A percentile compares a stretch with the other conserved stretches of the same genome.
Conservation (phyloP, 1,140 invertebrate genomes). For the Drosophila chauvacae region DNA sequence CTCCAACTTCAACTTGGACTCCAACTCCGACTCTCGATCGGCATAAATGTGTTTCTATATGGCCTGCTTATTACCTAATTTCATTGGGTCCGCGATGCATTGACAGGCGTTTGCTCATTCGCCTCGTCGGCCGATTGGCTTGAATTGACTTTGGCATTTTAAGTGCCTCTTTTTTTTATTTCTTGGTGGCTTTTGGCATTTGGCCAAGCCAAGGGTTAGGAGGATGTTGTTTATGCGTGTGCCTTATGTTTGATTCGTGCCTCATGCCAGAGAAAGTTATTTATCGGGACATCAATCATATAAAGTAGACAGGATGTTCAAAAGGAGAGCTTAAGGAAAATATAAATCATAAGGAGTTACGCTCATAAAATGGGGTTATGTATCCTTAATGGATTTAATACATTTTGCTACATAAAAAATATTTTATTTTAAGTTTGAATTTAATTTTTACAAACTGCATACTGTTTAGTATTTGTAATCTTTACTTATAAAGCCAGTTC, state of each 20-base stretch:
- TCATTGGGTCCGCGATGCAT: slow-evolving; percentile 56
- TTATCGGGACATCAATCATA: slow-evolving; percentile 33
- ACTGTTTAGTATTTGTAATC: neutral
- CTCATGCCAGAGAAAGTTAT: slow-evolving; percentile 31
- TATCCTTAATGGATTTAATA: neutral
- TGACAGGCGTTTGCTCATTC: slow-evolving; percentile 49
- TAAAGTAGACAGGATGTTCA: slow-evolving; percentile 20
- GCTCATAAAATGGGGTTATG: neutral
- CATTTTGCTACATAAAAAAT: neutral
- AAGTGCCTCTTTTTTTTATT: slow-evolving; percentile 49
- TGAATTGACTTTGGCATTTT: slow-evolving; percentile 71
- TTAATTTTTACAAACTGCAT: no score
- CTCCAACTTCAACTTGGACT: slow-evolving; percentile 21
- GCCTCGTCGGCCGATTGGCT: slow-evolving; percentile 35
- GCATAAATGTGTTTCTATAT: slow-evolving; percentile 59
- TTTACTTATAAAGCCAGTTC: no score
- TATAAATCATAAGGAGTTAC: slow-evolving; percentile 12
- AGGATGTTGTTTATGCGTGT: slow-evolving; percentile 48
- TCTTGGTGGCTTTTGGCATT: slow-evolving; percentile 54
- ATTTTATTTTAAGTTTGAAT: no score
- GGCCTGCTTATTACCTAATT: slow-evolving; percentile 80
- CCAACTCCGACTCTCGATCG: slow-evolving; percentile 16
- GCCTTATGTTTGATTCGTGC: slow-evolving; percentile 29
- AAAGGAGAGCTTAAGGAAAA: slow-evolving; percentile 1
- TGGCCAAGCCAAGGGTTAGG: slow-evolving; percentile 51